A percentile compares a stretch with the other conserved stretches of the same genome.
Evolutionary conservation across 53 echinoderm and acorn worm genomes (phyloP).

Genomic region (Hippasteria phrygiana): DNA sequence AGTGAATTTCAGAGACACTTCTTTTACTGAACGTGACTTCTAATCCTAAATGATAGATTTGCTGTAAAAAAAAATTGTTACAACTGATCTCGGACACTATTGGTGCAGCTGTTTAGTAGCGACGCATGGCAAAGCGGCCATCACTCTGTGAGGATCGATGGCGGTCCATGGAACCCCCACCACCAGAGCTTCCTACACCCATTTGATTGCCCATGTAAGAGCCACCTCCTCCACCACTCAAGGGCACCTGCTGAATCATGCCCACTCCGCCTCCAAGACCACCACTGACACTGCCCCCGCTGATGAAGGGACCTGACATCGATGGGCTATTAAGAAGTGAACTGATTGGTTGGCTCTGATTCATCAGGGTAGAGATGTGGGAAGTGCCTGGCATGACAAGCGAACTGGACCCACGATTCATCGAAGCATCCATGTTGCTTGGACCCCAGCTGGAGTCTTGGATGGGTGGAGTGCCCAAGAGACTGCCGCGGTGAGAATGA

Average conservation of each 20-base stretch:
- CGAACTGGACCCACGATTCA: conserved; percentile 65
- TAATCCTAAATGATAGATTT: background rate
- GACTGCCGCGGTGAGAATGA: conserved; percentile 46
- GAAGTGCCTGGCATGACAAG: conserved; percentile 62
- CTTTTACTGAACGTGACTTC: background rate
- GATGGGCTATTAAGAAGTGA: conserved; percentile 52
- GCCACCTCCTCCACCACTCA: conserved; percentile 57
- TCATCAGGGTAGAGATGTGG: conserved; percentile 70
- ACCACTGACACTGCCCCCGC: conserved; percentile 67
- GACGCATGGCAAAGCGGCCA: conserved; percentile 50
- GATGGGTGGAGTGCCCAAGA: conserved; percentile 43
- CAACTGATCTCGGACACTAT: background rate
- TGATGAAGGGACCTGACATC: conserved; percentile 42
- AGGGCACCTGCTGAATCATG: conserved; percentile 54
- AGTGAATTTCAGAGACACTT: background rate
- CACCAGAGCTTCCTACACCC: conserved; percentile 56
- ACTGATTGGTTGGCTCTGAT: conserved; percentile 59
- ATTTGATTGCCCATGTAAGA: conserved; percentile 74
- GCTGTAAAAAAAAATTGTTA: background rate
- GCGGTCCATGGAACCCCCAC: conserved; percentile 56
- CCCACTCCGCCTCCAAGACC: conserved; percentile 47
- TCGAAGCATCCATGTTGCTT: conserved; percentile 26
- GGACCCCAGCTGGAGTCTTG: conserved; percentile 39
- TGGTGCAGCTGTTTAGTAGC: conserved; percentile 12
- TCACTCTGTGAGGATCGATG: conserved; percentile 54